A percentile compares a stretch with the other conserved stretches of the same genome.
These are phyloP conservation scores for Pygathrix nemaeus DNA, from an alignment of 2,113 vertebrate species.

Conservation along the genomic window DNA sequence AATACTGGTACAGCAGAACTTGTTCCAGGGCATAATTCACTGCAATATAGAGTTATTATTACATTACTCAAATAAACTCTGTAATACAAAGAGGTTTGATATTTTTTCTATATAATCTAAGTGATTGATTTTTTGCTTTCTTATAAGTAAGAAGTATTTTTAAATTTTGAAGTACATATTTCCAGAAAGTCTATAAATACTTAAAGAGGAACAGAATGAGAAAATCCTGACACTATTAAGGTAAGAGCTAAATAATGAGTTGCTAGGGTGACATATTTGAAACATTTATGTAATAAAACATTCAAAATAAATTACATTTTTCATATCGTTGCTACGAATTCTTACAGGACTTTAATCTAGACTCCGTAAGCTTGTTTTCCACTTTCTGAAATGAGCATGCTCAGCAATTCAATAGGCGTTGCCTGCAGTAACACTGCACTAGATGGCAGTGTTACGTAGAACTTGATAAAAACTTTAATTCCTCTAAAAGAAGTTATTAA, in stretches of 20 bases:
- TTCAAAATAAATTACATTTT: not conserved
- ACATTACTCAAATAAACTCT: not conserved
- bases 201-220: not conserved
- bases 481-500: not conserved
- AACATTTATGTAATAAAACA: slow-evolving; percentile 19
- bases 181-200: not conserved
- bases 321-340: not conserved
- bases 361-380: not conserved
- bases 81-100: not conserved
- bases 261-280: not conserved
- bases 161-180: not conserved
- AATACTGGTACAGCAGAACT: not conserved
- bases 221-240: not conserved
- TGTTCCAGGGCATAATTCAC: not conserved
- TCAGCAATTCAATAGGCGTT: not conserved
- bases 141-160: not conserved
- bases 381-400: not conserved
- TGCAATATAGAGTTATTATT: not conserved
- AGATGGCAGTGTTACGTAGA: slow-evolving; percentile 56
- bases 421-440: slow-evolving; percentile 26
- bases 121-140: not conserved
- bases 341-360: not conserved
- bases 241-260: not conserved
- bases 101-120: not conserved
- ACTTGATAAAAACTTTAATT: not conserved